These are phyloP conservation scores for Eudasyphora cyanicolor DNA, from an alignment of 2,888 invertebrate genomes.

Conservation along the genomic window DNA sequence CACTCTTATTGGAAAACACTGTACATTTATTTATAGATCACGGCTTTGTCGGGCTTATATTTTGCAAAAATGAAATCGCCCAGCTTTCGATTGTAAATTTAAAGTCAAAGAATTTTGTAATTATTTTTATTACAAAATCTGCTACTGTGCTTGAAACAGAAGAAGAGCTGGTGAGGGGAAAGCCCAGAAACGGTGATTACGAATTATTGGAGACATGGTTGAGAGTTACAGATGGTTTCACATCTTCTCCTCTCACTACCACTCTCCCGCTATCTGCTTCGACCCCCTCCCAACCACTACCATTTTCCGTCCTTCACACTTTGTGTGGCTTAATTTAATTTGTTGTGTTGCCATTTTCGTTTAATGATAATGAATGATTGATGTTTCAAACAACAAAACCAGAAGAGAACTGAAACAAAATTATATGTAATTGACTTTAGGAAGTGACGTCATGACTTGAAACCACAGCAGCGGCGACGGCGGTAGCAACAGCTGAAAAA, in stretches of 20 bases:
- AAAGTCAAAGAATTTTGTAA: neutral
- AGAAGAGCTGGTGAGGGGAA: neutral
- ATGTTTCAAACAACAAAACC: constrained; percentile 17
- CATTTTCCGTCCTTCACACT: too few species aligned
- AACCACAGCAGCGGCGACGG: neutral
- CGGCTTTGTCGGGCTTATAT: too few species aligned
- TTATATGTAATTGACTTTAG: constrained; percentile 62
- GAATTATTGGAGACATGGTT: neutral
- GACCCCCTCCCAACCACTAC: too few species aligned
- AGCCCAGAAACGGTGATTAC: neutral
- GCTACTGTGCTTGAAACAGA: neutral
- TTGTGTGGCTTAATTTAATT: neutral
- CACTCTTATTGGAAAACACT: too few species aligned
- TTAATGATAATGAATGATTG: constrained; percentile 16
- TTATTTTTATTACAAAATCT: neutral
- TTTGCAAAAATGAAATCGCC: too few species aligned
- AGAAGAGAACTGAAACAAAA: constrained; percentile 22
- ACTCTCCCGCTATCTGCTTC: neutral
- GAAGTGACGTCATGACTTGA: constrained; percentile 58
- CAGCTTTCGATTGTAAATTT: too few species aligned
- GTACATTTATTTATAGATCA: too few species aligned
- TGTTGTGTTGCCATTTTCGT: constrained; percentile 6
- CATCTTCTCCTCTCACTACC: neutral
- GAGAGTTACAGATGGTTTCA: constrained; percentile 19
- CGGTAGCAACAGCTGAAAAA: neutral